Conservation (phyloP, 2,113 vertebrate species). For the Ptychochromis oligacanthus region DNA sequence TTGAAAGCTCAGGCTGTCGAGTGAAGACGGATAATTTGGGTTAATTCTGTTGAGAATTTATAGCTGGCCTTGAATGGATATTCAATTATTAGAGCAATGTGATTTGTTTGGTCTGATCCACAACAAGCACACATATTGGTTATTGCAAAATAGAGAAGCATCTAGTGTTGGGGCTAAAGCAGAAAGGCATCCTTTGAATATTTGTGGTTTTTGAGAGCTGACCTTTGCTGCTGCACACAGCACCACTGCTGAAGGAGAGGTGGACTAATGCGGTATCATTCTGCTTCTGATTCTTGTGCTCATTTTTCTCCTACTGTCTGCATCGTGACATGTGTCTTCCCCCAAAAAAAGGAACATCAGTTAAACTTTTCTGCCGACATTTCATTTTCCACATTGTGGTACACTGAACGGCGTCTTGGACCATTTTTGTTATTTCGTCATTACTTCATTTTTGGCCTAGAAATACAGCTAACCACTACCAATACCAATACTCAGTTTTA, state of each 20-base stretch:
- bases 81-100: constrained; percentile 1
- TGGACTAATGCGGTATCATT: neutral
- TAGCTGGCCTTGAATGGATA: constrained; percentile 5
- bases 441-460: neutral
- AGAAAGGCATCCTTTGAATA: neutral
- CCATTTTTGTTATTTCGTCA: neutral
- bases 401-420: neutral
- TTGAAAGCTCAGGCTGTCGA: constrained; percentile 16
- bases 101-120: constrained; percentile 13
- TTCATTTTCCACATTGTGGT: neutral
- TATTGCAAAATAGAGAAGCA: constrained; percentile 23
- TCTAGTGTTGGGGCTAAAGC: neutral
- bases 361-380: neutral
- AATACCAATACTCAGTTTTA: neutral
- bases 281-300: neutral
- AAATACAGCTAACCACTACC: neutral
- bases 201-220: neutral
- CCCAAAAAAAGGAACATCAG: neutral
- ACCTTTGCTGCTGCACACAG: neutral
- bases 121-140: neutral
- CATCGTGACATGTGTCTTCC: neutral
- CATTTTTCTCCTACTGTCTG: neutral
- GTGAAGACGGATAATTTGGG: constrained; percentile 16
- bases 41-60: constrained; percentile 22
- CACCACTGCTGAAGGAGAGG: neutral